Base-by-base conservation (phyloP, 2,797 vertebrate species). In the Rhinoraja longicauda region DNA sequence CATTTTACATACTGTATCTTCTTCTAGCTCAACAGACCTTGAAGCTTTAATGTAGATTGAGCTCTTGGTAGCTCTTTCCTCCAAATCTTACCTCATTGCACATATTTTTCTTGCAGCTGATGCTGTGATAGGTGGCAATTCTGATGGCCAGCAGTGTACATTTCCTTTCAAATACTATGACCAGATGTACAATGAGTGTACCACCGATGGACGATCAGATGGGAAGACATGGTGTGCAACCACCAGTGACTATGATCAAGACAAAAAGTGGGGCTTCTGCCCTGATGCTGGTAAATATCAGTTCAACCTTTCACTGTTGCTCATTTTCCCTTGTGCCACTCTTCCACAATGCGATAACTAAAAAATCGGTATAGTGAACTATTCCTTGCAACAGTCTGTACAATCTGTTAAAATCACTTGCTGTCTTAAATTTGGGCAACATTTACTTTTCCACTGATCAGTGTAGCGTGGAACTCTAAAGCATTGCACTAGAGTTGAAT, bases 261-360 rank as follows among this genome's bases (percentile, higher is more conserved):
- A 99, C 96, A 95, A 94, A 93, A 98, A 99, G 95, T 99, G 98
- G 98, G 99, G 99, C 93, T 98, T 99, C 95, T 99, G 99, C 94
- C 95, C 96, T 0, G 98, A 99, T 94, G 93, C 94, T 94, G 98
- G 98, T 98, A 12, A 96, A 94, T 93, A 79, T 1, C 36, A 19
- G 1, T 57, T 67, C 45, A 75, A 72, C 24, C 90, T 67, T 88
- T 32, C 62, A 9, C 17, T 64, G 21, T 67, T 88, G 29, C 4
- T 62, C 4, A 13, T 59, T 67, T 88, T 67, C 26, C 81, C 19
- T 88, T 8, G 9, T 32, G 88, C 7, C 15, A 19, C 6, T 32
- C 1, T 21, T 8, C 53, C 0, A 26, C 12, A 10, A 15, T 62
- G 15, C 19, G 24, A 15, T n/a, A 45, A 59, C 1, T 8, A 67